These are phyloP conservation scores for Baronia brevicornis DNA, from an alignment of 2,888 invertebrate species.

Conservation along the genomic window DNA sequence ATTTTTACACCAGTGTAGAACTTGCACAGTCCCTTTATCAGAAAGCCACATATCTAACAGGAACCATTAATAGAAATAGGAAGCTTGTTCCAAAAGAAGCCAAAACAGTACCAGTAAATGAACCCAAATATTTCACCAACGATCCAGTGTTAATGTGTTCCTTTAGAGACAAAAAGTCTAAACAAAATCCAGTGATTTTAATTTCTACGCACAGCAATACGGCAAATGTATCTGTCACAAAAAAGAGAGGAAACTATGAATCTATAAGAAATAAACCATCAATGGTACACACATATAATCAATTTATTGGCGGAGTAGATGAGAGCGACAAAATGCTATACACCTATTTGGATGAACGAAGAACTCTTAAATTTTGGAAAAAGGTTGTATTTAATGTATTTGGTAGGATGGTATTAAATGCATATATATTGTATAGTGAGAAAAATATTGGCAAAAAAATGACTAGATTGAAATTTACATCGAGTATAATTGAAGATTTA, in stretches of 20 bases:
- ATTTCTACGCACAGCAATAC: conserved; percentile 20
- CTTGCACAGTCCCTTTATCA: conserved; percentile 18
- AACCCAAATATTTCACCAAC: conserved; percentile 18
- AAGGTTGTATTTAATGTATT: conserved; percentile 25
- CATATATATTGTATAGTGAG: conserved; percentile 24
- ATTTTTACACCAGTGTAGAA: conserved; percentile 24
- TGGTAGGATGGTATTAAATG: conserved; percentile 24
- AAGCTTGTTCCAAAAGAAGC: conserved; percentile 20
- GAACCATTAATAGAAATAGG: too few species aligned
- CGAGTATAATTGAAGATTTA: conserved; percentile 18
- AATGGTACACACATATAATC: conserved; percentile 22
- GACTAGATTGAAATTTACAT: conserved; percentile 22
- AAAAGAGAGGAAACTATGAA: conserved; percentile 14
- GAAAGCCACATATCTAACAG: too few species aligned
- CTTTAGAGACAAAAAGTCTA: conserved; percentile 22
- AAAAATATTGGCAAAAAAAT: conserved; percentile 18
- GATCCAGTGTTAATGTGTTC: conserved; percentile 20
- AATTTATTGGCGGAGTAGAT: conserved; percentile 24
- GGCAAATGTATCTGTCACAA: conserved; percentile 16
- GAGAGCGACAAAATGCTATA: conserved; percentile 26
- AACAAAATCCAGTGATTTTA: conserved; percentile 21
- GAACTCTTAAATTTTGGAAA: conserved; percentile 28
- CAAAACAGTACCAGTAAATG: conserved; percentile 16
- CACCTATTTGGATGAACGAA: conserved; percentile 24
- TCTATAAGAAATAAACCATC: conserved; percentile 16